Percentiles rank a stretch among this genome's conserved stretches.
Conservation (phyloP, 2,888 invertebrate species). For the Anoplius nigerrimus region DNA sequence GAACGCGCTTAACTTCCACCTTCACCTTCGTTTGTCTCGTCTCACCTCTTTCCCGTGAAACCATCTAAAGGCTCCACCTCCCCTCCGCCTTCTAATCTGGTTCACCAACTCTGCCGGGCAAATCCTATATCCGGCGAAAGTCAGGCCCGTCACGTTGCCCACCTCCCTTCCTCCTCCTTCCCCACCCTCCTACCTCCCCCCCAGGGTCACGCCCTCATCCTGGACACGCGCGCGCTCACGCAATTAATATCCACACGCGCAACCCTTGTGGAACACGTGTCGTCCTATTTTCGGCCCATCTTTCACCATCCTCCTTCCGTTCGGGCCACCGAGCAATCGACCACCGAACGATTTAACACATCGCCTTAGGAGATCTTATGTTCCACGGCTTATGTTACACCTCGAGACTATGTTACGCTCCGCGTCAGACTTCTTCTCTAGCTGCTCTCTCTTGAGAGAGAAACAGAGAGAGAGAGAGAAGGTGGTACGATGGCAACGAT, state of each 20-base stretch:
- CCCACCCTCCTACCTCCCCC: constrained; percentile 10
- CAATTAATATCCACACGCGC: constrained; percentile 5
- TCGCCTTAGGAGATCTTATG: too few species aligned
- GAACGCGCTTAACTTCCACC: constrained; percentile 31
- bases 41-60: constrained; percentile 33
- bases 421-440: too few species aligned
- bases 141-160: constrained; percentile 50
- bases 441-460: too few species aligned
- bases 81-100: constrained; percentile 24
- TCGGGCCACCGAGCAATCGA: neutral
- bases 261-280: neutral
- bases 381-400: too few species aligned
- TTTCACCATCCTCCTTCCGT: constrained; percentile 8
- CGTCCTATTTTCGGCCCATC: constrained; percentile 30
- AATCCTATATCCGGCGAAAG: constrained; percentile 58
- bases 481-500: too few species aligned
- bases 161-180: too few species aligned
- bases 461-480: too few species aligned
- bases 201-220: constrained; percentile 3
- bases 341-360: constrained; percentile 9
- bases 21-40: constrained; percentile 26
- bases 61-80: constrained; percentile 20
- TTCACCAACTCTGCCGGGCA: constrained; percentile 26
- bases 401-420: too few species aligned
- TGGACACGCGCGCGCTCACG: constrained; percentile 12